Base-by-base conservation (phyloP, 2,888 invertebrate genomes). In the Pseudococcus viburni region DNA sequence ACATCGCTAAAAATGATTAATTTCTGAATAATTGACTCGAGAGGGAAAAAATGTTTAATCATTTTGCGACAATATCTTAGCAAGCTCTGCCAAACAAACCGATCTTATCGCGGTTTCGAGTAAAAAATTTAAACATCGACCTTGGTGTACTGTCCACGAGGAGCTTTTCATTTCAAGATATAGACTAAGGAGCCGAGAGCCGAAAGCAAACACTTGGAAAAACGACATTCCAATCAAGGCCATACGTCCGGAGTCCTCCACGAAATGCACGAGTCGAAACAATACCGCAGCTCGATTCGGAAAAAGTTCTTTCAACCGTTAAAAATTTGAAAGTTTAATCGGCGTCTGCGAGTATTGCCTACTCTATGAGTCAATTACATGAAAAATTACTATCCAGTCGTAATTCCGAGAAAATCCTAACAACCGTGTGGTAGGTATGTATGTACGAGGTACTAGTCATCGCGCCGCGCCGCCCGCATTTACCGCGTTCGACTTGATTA, bases 141-240 rank as follows among this genome's bases (percentile, higher is more conserved):
- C 33, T 77, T 77, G 42, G 39, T 7, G 8, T 39, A 15, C 0
- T 7, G 26, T 77, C 39, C 77, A 42, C 77, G 77, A 77, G 77
- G 42, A 77, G 77, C 77, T 77, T 33, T 39, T 77, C 39, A n/a
- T 77, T 15, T 15, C 42, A 42, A 77, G n/a, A 42, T 17, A 5
- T n/a, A 77, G 48, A 4, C 48, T 51, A 33, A 33, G 12, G 42
- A 42, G 42, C 42, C 8, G 9, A 42, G 42, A 42, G 42, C 19
- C 17, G 73, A 33, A 73, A 2, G 12, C 64, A 26, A 73, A 26
- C 73, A 5, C 4, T 73, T 26, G 2, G 73, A 26, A 73, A 33
- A 42, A 77, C 77, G 77, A n/a, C 77, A 77, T 77, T 77, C 77
- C 77, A 77, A 77, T 42, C 77, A 77, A 77, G 77, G 77, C 42